Conservation (phyloP, 2,113 vertebrate genomes). For the Etheostoma spectabile region DNA sequence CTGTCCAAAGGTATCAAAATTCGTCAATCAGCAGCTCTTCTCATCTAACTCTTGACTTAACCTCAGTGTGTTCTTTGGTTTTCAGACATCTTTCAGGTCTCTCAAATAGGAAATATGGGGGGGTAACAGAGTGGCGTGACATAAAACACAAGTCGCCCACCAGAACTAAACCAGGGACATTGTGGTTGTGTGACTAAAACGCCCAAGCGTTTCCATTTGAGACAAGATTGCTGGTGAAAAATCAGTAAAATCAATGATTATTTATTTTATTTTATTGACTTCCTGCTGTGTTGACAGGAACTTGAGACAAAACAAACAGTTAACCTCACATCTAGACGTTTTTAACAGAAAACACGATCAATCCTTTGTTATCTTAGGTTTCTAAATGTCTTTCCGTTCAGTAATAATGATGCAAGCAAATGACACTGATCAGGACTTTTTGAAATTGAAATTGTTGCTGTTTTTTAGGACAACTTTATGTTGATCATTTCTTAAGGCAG, state of each 20-base stretch:
- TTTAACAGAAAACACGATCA: too few relatives aligned
- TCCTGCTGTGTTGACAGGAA: conserved; percentile 27
- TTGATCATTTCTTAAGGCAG: not conserved
- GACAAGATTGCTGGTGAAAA: not conserved
- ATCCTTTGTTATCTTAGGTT: too few relatives aligned
- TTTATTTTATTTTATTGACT: not conserved
- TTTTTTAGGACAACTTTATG: conserved; percentile 6
- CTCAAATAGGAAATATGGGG: not conserved
- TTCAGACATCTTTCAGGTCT: not conserved
- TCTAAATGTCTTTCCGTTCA: too few relatives aligned
- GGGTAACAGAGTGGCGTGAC: conserved; percentile 7
- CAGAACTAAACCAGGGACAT: not conserved
- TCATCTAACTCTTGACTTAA: not conserved
- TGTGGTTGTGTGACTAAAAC: conserved; percentile 28
- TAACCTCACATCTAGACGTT: not conserved
- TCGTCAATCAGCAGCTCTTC: not conserved
- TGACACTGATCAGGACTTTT: not conserved
- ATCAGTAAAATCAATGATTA: too few relatives aligned
- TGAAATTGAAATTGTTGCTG: not conserved
- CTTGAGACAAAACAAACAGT: conserved; percentile 1
- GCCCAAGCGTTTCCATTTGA: conserved; percentile 26
- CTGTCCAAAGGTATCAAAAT: not conserved
- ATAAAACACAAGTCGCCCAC: conserved; percentile 17
- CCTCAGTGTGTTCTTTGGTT: conserved; percentile 1
- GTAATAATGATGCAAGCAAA: not conserved